phyloP scores from a whole-genome alignment of 2,113 vertebrate species.

The Tonatia bakeri region DNA sequence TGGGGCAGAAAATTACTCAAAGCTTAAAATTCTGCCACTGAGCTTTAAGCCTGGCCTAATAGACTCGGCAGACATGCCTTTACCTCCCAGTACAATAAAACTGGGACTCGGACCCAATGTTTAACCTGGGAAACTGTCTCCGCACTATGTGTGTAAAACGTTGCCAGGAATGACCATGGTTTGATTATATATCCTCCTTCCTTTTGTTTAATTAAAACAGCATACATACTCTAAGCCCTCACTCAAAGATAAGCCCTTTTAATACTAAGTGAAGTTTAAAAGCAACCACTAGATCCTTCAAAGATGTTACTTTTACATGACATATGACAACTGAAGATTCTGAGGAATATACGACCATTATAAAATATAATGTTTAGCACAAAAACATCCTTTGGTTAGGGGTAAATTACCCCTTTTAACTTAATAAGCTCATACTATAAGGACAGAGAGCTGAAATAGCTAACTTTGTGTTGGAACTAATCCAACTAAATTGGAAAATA shows the following conservation, averaged over 20 bases:
- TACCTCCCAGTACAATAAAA: neutral
- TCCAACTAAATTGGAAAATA: neutral
- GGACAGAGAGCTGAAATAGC: neutral
- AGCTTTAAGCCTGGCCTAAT: neutral
- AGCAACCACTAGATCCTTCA: neutral
- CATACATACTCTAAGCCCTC: neutral
- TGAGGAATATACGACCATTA: neutral
- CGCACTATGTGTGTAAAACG: neutral
- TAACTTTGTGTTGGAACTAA: neutral
- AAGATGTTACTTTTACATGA: neutral
- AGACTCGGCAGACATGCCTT: neutral
- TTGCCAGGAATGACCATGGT: neutral
- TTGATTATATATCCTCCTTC: neutral
- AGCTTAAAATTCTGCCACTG: neutral
- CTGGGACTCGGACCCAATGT: no score
- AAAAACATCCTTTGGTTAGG: neutral
- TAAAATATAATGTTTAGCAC: neutral
- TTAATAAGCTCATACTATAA: neutral
- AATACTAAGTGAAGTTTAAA: neutral
- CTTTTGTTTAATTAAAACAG: neutral
- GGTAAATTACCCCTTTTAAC: neutral
- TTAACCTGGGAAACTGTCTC: neutral
- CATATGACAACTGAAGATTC: neutral
- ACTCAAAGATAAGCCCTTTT: neutral
- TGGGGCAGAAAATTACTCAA: neutral